Conservation (phyloP, 2,888 invertebrate species). For the Ryuthela nishihirai region DNA sequence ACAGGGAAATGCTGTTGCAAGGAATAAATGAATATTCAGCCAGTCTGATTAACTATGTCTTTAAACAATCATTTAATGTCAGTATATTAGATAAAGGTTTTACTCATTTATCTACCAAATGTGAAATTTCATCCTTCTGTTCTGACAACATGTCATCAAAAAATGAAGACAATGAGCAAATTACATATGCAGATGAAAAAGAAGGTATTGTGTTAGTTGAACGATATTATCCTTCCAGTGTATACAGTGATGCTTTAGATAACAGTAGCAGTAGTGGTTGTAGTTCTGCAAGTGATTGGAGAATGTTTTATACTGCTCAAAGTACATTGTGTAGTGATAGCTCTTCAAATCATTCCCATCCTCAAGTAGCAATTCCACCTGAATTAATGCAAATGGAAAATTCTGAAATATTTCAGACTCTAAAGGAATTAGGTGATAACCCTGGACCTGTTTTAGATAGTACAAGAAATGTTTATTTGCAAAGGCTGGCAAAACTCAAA, state of each 20-base stretch:
- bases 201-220: constrained; percentile 13
- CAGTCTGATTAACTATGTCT: too few relatives aligned
- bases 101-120: too few relatives aligned
- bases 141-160: neutral
- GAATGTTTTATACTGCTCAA: constrained; percentile 7
- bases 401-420: constrained; percentile 52
- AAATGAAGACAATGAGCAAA: neutral
- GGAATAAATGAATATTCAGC: too few relatives aligned
- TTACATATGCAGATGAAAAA: constrained; percentile 10
- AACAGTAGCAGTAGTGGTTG: neutral
- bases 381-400: constrained; percentile 11
- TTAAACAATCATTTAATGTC: too few relatives aligned
- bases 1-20: too few relatives aligned
- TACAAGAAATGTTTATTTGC: constrained; percentile 72
- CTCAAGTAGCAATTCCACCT: neutral
- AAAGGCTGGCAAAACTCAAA: constrained; percentile 48
- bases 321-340: neutral
- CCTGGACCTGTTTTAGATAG: constrained; percentile 76
- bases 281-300: constrained; percentile 15
- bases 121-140: neutral
- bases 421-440: constrained; percentile 63
- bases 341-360: neutral
- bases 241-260: neutral
- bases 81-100: too few relatives aligned
- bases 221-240: neutral